Evolutionary conservation across 2,888 invertebrate species (phyloP).

Genomic region (Seira ritae): DNA sequence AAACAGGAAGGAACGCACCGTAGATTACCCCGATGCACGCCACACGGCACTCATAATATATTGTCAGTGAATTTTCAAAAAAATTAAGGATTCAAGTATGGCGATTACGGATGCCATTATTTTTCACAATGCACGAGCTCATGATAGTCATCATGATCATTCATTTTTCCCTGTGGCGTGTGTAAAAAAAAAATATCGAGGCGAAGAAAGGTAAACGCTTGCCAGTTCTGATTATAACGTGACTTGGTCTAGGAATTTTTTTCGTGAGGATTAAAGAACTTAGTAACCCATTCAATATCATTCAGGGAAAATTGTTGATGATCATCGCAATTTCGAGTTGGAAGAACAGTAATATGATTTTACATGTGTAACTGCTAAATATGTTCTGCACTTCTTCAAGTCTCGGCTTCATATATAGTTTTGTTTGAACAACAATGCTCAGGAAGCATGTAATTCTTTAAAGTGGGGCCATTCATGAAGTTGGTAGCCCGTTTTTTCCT

Average conservation of each 20-base stretch:
- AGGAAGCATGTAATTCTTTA: no score
- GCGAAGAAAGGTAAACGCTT: background rate
- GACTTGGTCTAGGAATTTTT: constrained; percentile 1
- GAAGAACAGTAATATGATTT: background rate
- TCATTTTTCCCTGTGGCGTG: constrained; percentile 12
- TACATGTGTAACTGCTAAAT: background rate
- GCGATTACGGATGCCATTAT: background rate
- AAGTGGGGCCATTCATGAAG: no score
- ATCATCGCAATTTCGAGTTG: background rate
- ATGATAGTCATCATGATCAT: background rate
- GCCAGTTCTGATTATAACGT: background rate
- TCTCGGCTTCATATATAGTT: constrained; percentile 16
- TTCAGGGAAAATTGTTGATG: no score
- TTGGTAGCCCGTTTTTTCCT: no score
- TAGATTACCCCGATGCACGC: background rate
- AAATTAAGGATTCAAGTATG: background rate
- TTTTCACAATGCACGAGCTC: background rate
- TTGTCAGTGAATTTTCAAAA: background rate
- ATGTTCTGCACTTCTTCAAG: no score
- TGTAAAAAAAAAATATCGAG: background rate
- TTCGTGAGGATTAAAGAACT: background rate
- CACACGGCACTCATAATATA: background rate
- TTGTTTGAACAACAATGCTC: no score
- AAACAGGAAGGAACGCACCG: background rate
- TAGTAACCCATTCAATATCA: constrained; percentile 10